A percentile compares a stretch with the other conserved stretches of the same genome.
phyloP scores from a whole-genome alignment of 2,888 invertebrate species.

The Xestia rhomboidea region DNA sequence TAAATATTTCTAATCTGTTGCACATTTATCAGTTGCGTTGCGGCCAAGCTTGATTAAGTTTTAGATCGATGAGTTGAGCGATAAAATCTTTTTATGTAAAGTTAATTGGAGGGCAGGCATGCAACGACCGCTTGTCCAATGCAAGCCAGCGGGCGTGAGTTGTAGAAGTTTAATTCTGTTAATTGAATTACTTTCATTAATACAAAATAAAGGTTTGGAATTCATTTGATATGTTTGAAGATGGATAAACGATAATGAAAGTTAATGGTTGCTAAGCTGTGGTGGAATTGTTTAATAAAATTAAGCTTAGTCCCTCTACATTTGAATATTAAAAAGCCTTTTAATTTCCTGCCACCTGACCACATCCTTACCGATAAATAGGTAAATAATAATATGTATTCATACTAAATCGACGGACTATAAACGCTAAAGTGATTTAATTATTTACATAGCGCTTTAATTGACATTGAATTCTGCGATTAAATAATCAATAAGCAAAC shows the following conservation, averaged over 20 bases:
- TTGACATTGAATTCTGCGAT: neutral
- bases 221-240: constrained; percentile 30
- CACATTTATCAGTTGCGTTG: constrained; percentile 56
- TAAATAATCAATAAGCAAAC: constrained; percentile 12
- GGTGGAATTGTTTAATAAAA: neutral
- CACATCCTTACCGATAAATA: constrained; percentile 2
- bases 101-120: constrained; percentile 67
- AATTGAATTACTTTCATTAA: constrained; percentile 38
- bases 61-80: constrained; percentile 64
- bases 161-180: constrained; percentile 37
- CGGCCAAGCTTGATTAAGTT: constrained; percentile 64
- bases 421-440: neutral
- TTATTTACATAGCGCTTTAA: constrained; percentile 8
- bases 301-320: neutral
- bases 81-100: constrained; percentile 65
- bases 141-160: constrained; percentile 37
- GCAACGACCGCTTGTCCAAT: constrained; percentile 59
- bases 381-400: constrained; percentile 3
- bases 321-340: neutral
- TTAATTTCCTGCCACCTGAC: neutral
- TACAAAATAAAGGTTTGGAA: constrained; percentile 9
- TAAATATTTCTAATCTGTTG: constrained; percentile 60
- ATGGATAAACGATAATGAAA: constrained; percentile 18
- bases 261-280: constrained; percentile 1
- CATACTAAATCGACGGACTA: neutral